Conservation (phyloP, 2,888 invertebrate species). For the Heliconius erato region DNA sequence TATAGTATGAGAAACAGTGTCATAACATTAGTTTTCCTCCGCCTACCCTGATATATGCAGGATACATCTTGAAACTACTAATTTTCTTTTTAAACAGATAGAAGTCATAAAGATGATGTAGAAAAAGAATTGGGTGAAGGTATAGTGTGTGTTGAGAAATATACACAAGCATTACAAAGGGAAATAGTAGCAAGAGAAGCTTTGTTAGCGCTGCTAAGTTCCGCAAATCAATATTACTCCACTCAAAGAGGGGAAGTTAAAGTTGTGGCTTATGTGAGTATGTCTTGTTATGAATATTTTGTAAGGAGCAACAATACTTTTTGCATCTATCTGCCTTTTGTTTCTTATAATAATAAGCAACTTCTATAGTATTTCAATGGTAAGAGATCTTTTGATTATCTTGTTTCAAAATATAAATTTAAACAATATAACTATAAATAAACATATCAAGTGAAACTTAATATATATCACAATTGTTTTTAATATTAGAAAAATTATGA, state of each 20-base stretch:
- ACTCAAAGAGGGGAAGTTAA: conserved; percentile 97
- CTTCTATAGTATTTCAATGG: too few relatives aligned
- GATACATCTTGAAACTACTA: neutral
- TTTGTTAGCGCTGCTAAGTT: conserved; percentile 91
- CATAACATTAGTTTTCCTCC: too few relatives aligned
- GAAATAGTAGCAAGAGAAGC: conserved; percentile 93
- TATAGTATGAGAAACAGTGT: too few relatives aligned
- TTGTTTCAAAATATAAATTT: too few relatives aligned
- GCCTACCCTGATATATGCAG: neutral
- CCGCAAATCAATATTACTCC: conserved; percentile 94
- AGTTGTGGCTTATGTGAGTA: conserved; percentile 96
- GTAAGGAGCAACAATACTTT: neutral
- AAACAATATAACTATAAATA: too few relatives aligned
- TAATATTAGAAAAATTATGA: too few relatives aligned
- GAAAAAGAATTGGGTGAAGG: conserved; percentile 95
- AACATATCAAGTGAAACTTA: too few relatives aligned
- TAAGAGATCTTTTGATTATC: too few relatives aligned
- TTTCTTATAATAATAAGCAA: neutral
- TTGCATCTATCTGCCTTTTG: neutral
- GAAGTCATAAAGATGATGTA: conserved; percentile 94
- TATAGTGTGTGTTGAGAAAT: conserved; percentile 91
- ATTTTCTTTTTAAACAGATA: conserved; percentile 84
- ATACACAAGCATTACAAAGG: conserved; percentile 91
- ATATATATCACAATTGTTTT: too few relatives aligned
- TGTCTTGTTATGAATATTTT: neutral